Conservation (phyloP, 2,113 vertebrate genomes). For the Sisor rabdophorus region DNA sequence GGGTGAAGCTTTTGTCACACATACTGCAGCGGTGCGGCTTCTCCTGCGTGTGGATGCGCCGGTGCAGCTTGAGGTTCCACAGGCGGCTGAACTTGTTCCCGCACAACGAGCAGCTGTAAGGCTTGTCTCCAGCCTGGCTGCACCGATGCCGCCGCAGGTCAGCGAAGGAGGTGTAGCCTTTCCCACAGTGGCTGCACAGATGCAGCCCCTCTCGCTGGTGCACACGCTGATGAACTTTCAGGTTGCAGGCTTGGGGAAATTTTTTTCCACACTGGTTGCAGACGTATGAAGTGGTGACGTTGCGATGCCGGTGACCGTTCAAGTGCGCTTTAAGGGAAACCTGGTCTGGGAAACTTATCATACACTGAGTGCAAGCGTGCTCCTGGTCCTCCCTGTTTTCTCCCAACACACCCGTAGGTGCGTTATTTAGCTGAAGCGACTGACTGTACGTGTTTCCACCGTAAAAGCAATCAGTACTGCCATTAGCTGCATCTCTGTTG, state of each 20-base stretch:
- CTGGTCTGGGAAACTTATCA: slow-evolving; percentile 56
- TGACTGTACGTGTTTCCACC: slow-evolving; percentile 47
- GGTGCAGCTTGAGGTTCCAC: slow-evolving; percentile 73
- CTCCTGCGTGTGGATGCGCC: slow-evolving; percentile 72
- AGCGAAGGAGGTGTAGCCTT: slow-evolving; percentile 69
- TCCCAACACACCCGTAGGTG: slow-evolving; percentile 49
- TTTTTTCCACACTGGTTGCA: slow-evolving; percentile 70
- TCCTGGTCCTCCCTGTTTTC: slow-evolving; percentile 48
- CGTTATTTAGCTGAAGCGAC: slow-evolving; percentile 48
- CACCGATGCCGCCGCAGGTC: slow-evolving; percentile 74
- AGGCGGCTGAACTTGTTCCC: slow-evolving; percentile 72
- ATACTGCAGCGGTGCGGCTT: slow-evolving; percentile 70
- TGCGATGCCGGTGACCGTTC: slow-evolving; percentile 54
- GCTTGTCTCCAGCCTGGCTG: slow-evolving; percentile 64
- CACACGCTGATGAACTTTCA: slow-evolving; percentile 70
- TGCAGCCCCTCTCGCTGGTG: slow-evolving; percentile 76
- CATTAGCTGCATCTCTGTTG: slow-evolving; percentile 32
- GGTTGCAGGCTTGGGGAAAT: slow-evolving; percentile 68
- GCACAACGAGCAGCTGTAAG: slow-evolving; percentile 67
- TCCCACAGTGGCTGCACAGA: slow-evolving; percentile 75
- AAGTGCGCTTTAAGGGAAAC: slow-evolving; percentile 60
- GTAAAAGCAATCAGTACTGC: slow-evolving; percentile 50
- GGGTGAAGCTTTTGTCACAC: slow-evolving; percentile 73
- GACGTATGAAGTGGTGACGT: slow-evolving; percentile 48
- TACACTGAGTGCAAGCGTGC: slow-evolving; percentile 57